phyloP scores from a whole-genome alignment of 2,113 vertebrate species.

The Mohoua ochrocephala region DNA sequence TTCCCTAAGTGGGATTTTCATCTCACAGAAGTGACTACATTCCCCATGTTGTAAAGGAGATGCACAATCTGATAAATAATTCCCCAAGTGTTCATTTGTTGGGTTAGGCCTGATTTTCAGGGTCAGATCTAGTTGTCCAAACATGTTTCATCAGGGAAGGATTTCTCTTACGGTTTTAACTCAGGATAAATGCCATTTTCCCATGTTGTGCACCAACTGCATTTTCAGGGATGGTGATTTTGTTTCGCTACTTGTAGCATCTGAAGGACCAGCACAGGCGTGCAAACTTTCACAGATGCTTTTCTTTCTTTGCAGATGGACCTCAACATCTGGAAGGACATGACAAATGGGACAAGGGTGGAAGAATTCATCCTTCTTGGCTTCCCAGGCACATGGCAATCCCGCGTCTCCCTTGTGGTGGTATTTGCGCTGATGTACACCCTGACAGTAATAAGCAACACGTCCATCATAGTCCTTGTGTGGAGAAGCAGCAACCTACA shows the following conservation, averaged over 20 bases:
- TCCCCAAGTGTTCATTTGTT: not conserved
- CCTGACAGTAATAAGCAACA: constrained; percentile 55
- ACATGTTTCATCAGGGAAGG: not conserved
- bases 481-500: not conserved
- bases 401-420: constrained; percentile 9
- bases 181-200: not conserved
- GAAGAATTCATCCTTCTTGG: constrained; percentile 63
- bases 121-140: not conserved
- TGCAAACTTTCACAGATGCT: not conserved
- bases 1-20: not conserved
- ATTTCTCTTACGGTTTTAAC: not conserved
- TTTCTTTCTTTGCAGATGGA: not conserved
- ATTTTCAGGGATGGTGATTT: not conserved
- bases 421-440: constrained; percentile 29
- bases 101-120: not conserved
- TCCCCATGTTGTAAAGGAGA: not conserved
- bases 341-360: not conserved
- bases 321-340: not conserved
- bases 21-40: not conserved
- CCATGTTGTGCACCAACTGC: not conserved
- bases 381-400: constrained; percentile 44
- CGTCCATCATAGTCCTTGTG: constrained; percentile 33
- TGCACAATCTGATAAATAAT: not conserved
- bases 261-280: not conserved
- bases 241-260: not conserved